A percentile compares a stretch with the other conserved stretches of the same genome.
These are phyloP conservation scores for Eclectus roratus DNA, from an alignment of 2,113 vertebrate genomes.

Conservation along the genomic window DNA sequence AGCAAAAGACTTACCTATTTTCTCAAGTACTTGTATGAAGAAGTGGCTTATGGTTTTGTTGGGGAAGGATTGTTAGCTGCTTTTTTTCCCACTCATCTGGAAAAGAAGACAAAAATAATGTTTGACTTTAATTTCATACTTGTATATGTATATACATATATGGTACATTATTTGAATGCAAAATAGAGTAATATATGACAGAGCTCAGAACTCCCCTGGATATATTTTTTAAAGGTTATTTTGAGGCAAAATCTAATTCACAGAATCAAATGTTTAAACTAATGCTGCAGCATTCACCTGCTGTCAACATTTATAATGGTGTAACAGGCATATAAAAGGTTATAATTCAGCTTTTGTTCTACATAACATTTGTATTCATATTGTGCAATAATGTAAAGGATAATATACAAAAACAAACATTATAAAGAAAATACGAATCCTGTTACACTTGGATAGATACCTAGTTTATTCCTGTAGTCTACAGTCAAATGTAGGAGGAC, in stretches of 20 bases:
- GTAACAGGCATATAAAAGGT: background rate
- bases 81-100: background rate
- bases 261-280: background rate
- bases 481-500: background rate
- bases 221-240: background rate
- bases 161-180: background rate
- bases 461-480: background rate
- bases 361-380: background rate
- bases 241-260: background rate
- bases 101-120: background rate
- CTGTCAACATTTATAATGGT: background rate
- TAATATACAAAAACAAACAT: background rate
- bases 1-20: background rate
- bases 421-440: background rate
- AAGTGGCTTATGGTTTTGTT: background rate
- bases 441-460: background rate
- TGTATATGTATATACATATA: background rate
- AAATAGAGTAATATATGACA: background rate
- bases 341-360: background rate
- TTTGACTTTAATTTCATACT: background rate
- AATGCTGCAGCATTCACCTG: background rate
- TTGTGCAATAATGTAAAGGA: background rate
- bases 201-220: background rate
- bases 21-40: background rate
- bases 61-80: accelerated